Base-by-base conservation (phyloP, 2,113 vertebrate genomes). In the Marmota monax region DNA sequence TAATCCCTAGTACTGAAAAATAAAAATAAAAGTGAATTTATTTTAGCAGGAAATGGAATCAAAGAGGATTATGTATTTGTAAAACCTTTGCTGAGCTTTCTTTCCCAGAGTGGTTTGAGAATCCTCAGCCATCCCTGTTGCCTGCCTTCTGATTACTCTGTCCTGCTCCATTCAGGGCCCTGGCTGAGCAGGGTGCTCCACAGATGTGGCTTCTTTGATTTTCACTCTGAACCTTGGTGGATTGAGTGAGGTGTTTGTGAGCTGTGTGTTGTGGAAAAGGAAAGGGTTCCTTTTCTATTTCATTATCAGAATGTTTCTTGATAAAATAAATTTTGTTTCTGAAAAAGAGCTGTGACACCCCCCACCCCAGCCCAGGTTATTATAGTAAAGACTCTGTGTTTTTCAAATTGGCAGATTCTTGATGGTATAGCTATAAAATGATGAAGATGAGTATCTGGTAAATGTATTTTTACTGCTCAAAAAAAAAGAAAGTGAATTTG, bases 1-100 rank as follows among this genome's bases (percentile, higher is more conserved):
- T n/a, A 70, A 70, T n/a, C 67, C 67, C 16, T n/a, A n/a, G 16
- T 70, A 34, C 67, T 70, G 67, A 23, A 70, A 70, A n/a, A 70
- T 34, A n/a, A 70, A 70, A 70, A n/a, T 67, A n/a, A 70, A 70
- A 7, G 25, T 63, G 25, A 23, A 63, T 63, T 63, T n/a, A 70
- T 86, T 87, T 91, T 96, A 90, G 11, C 32, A 91, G 69, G 51
- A 74, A 23, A 23, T 86, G 84, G 94, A 76, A 88, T 65, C n/a
- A 95, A 91, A 88, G 73, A 70, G 37, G 58, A 65, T 29, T 25
- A 13, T 4, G 2, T 34, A 58, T 58, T 58, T 58, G 56, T 58
- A 16, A 58, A 8, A n/a, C 11, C 5, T n/a, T 76, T 37, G 67
- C 34, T 53, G 61, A 77, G 11, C 25, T 88, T 27, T 74, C 27